Evolutionary conservation across 2,113 vertebrate genomes (phyloP).

Genomic region (Lepidiolamprologus cunningtoni): DNA sequence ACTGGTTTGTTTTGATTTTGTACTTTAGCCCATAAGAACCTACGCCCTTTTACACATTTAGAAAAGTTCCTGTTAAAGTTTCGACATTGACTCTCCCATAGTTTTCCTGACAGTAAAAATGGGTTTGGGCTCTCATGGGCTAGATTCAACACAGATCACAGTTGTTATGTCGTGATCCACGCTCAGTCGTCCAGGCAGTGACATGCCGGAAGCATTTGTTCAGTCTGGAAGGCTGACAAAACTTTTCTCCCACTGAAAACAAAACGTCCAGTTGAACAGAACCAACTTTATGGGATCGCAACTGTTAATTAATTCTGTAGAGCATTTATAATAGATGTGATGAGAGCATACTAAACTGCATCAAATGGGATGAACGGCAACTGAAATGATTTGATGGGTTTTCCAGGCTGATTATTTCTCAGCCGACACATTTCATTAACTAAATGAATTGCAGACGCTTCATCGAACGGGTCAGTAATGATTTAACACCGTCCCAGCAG

Average conservation of each 20-base stretch:
- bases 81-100: not conserved
- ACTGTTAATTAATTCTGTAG: not conserved
- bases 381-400: not conserved
- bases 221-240: not conserved
- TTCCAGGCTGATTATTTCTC: not conserved
- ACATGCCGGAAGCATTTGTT: not conserved
- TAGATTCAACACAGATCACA: not conserved
- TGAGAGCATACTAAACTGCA: not conserved
- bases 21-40: not conserved
- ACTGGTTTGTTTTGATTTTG: not conserved
- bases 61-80: not conserved
- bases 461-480: not conserved
- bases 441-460: not conserved
- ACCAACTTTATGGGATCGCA: not conserved
- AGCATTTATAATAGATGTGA: not conserved
- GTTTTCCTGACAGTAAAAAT: not conserved
- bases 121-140: not conserved
- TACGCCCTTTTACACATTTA: not conserved
- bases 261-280: not conserved
- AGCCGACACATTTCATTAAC: not conserved
- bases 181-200: not conserved
- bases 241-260: not conserved
- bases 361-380: accelerated
- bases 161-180: accelerated
- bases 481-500: not conserved